Conservation (phyloP, 2,888 invertebrate genomes). For the Venusia cambrica region DNA sequence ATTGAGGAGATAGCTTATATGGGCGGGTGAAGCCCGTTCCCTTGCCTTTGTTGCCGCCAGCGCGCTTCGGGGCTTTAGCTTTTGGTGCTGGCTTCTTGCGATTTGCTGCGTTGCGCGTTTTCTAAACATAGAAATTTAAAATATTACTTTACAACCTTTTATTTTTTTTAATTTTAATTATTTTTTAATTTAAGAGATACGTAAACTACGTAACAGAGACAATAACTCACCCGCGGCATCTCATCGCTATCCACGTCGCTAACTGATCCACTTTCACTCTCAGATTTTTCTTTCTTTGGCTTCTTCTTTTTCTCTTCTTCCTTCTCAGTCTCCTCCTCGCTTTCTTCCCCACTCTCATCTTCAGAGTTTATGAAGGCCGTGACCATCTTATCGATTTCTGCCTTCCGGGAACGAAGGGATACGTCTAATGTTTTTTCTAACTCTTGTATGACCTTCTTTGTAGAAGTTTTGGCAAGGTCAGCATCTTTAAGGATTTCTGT, state of each 20-base stretch:
- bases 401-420: slow-evolving; percentile 89
- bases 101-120: slow-evolving; percentile 55
- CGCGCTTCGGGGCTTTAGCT: slow-evolving; percentile 37
- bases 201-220: too few relatives aligned
- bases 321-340: slow-evolving; percentile 32
- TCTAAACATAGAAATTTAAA: slow-evolving; percentile 11
- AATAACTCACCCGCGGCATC: slow-evolving; percentile 27
- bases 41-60: slow-evolving; percentile 37
- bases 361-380: slow-evolving; percentile 84
- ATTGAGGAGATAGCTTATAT: slow-evolving; percentile 90
- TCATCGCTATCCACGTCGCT: slow-evolving; percentile 43
- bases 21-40: slow-evolving; percentile 92
- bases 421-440: slow-evolving; percentile 90
- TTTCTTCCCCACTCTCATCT: slow-evolving; percentile 55
- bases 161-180: too few relatives aligned
- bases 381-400: slow-evolving; percentile 92
- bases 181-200: too few relatives aligned
- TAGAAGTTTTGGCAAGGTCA: slow-evolving; percentile 90
- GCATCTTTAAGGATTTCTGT: slow-evolving; percentile 91
- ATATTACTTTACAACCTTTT: too few relatives aligned
- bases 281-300: too few relatives aligned
- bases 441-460: slow-evolving; percentile 93
- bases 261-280: slow-evolving; percentile 8
- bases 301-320: too few relatives aligned
- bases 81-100: slow-evolving; percentile 72